Evolutionary conservation across 2,888 invertebrate species (phyloP).

Genomic region (Matsumyia berberina): DNA sequence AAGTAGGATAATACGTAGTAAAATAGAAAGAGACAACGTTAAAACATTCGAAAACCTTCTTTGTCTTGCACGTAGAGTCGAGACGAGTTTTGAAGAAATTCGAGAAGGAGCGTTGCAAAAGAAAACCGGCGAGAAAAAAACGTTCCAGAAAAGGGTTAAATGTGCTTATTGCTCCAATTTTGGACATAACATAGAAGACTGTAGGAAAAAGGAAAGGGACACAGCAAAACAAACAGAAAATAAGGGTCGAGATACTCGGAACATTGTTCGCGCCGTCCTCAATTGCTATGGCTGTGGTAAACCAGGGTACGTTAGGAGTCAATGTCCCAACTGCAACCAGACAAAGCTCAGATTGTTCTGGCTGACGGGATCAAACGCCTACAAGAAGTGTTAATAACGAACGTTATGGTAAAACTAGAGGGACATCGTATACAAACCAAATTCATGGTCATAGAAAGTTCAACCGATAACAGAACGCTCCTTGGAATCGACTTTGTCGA

Average conservation of each 20-base stretch:
- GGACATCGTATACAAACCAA: constrained; percentile 60
- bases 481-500: constrained; percentile 77
- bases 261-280: too few species aligned
- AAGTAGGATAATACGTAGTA: not conserved
- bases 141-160: not conserved
- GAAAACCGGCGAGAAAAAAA: not conserved
- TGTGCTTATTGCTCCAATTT: too few species aligned
- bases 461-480: constrained; percentile 68
- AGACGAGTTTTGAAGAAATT: constrained; percentile 1
- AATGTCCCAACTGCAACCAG: constrained; percentile 17
- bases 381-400: constrained; percentile 48
- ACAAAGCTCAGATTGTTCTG: constrained; percentile 58
- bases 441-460: constrained; percentile 77
- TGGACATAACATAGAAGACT: not conserved
- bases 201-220: not conserved
- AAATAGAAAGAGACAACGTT: constrained; percentile 26
- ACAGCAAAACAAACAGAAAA: too few species aligned
- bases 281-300: too few species aligned
- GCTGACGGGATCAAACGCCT: constrained; percentile 50
- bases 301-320: constrained; percentile 8
- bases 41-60: constrained; percentile 18
- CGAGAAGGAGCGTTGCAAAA: not conserved
- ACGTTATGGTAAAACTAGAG: constrained; percentile 43
- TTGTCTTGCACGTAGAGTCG: not conserved
- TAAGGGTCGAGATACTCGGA: too few species aligned